Evolutionary conservation across 2,888 invertebrate species (phyloP).

Genomic region (Hemistola chrysoprasaria): DNA sequence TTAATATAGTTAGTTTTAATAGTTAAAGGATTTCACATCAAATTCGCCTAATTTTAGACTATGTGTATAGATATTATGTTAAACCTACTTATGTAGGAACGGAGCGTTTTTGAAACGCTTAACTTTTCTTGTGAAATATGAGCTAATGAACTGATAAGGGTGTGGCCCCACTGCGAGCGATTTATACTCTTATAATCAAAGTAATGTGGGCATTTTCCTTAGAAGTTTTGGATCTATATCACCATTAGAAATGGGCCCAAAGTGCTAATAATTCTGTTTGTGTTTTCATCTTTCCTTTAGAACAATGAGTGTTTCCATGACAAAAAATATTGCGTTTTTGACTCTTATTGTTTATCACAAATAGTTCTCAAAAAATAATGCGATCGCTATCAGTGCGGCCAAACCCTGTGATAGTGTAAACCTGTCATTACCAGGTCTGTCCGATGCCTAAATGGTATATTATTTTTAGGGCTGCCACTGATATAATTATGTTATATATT

Average conservation of each 20-base stretch:
- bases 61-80: conserved; percentile 41
- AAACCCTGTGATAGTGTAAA: background rate
- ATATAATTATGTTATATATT: too few species aligned
- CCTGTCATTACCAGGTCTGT: conserved; percentile 8
- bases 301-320: conserved; percentile 27
- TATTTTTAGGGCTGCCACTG: conserved; percentile 14
- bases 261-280: too few species aligned
- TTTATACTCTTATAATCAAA: too few species aligned
- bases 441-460: conserved; percentile 8
- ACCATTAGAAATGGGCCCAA: too few species aligned
- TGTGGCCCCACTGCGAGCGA: conserved; percentile 26
- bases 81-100: conserved; percentile 56
- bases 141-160: conserved; percentile 18
- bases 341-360: background rate
- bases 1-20: too few species aligned
- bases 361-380: background rate
- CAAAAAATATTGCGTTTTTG: conserved; percentile 5
- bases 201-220: too few species aligned
- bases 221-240: too few species aligned
- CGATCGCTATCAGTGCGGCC: conserved; percentile 23
- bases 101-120: conserved; percentile 42
- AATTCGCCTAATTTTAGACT: conserved; percentile 22
- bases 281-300: conserved; percentile 3
- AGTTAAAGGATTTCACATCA: background rate
- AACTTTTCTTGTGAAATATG: conserved; percentile 20